Percentiles rank a stretch among this genome's conserved stretches.
Evolutionary conservation across 2,797 vertebrate genomes (phyloP).

Genomic region (Gymnocypris eckloni): DNA sequence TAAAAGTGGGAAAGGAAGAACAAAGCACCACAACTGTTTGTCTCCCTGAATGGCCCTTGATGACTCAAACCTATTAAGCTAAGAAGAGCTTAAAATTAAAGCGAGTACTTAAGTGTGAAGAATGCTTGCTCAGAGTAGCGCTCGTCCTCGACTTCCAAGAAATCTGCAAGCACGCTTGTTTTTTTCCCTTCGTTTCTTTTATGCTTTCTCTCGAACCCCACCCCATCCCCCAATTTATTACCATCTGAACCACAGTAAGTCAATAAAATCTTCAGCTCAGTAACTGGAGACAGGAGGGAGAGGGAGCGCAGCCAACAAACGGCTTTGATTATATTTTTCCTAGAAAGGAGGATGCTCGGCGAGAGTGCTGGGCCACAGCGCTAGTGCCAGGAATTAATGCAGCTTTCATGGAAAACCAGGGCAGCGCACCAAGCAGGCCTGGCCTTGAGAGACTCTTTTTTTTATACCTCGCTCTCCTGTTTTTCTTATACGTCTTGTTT

Average conservation of each 20-base stretch:
- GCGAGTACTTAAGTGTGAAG: constrained; percentile 18
- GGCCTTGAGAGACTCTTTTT: constrained; percentile 46
- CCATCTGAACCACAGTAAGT: constrained; percentile 53
- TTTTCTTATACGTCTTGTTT: constrained; percentile 26
- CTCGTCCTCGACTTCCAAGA: constrained; percentile 54
- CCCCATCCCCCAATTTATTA: constrained; percentile 50
- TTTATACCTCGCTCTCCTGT: background rate
- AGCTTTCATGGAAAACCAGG: constrained; percentile 60
- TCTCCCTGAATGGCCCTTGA: background rate
- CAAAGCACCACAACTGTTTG: background rate
- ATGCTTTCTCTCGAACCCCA: constrained; percentile 27
- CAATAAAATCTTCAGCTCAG: constrained; percentile 56
- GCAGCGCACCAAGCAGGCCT: constrained; percentile 30
- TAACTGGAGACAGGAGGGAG: constrained; percentile 60
- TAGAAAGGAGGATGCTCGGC: constrained; percentile 77
- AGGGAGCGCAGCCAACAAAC: constrained; percentile 64
- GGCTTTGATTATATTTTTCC: constrained; percentile 74
- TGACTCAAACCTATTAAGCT: background rate
- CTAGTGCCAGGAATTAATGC: constrained; percentile 72
- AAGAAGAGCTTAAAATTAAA: constrained; percentile 34
- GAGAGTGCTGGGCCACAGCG: constrained; percentile 73
- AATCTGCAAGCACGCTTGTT: constrained; percentile 42
- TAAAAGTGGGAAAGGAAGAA: background rate
- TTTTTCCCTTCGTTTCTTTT: constrained; percentile 28
- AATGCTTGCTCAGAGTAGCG: constrained; percentile 40